Conservation (phyloP, 2,888 invertebrate species). For the Brenthis ino region DNA sequence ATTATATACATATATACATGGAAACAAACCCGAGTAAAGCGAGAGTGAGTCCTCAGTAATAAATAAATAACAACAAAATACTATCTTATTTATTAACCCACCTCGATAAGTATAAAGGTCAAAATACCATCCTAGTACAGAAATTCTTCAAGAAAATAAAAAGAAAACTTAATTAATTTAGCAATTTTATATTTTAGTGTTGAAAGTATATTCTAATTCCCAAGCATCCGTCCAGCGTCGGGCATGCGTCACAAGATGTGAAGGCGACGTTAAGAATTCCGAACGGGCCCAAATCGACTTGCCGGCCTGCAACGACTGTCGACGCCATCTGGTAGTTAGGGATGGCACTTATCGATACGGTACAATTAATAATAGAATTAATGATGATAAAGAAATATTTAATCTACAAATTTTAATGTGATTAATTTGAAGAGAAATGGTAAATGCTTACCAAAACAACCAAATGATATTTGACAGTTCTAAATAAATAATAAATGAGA, state of each 20-base stretch:
- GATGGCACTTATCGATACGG: constrained; percentile 52
- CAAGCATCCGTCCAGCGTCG: constrained; percentile 35
- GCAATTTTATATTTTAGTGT: neutral
- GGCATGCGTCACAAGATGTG: constrained; percentile 59
- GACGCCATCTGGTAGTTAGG: constrained; percentile 72
- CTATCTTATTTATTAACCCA: too few relatives aligned
- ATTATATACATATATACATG: too few relatives aligned
- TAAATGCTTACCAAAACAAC: too few relatives aligned
- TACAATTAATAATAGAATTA: neutral
- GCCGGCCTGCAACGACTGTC: constrained; percentile 70
- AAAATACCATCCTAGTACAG: too few relatives aligned
- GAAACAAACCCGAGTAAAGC: too few relatives aligned
- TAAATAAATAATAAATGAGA: too few relatives aligned
- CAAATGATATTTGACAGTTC: too few relatives aligned
- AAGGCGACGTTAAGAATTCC: constrained; percentile 74
- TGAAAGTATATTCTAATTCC: constrained; percentile 22
- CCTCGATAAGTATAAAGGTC: too few relatives aligned
- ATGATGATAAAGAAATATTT: constrained; percentile 1
- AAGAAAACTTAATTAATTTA: constrained; percentile 1
- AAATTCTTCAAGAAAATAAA: neutral
- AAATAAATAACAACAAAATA: too few relatives aligned
- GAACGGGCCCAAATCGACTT: constrained; percentile 42
- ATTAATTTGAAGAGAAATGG: too few relatives aligned
- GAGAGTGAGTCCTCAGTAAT: too few relatives aligned
- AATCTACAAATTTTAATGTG: too few relatives aligned